Percentiles rank a stretch among this genome's conserved stretches.
These are phyloP conservation scores for Halictus quadricinctus DNA, from an alignment of 2,888 invertebrate species.

Conservation along the genomic window DNA sequence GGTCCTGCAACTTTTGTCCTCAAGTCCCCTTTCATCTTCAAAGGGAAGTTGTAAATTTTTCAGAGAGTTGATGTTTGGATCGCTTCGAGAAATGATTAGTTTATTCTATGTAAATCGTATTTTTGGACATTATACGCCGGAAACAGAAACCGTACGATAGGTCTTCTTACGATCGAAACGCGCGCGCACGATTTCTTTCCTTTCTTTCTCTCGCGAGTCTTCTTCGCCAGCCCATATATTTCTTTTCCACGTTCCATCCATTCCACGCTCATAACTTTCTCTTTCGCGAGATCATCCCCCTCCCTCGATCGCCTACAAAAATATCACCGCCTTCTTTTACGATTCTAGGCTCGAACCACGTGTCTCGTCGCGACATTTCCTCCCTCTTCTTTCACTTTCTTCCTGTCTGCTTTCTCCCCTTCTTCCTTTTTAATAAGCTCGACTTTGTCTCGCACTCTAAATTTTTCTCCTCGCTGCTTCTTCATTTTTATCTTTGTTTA, in stretches of 20 bases:
- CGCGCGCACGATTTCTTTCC: constrained; percentile 1
- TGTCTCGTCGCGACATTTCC: constrained; percentile 4
- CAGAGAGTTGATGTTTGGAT: neutral
- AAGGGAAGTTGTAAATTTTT: neutral
- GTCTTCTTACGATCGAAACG: constrained; percentile 44
- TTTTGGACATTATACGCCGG: constrained; percentile 12
- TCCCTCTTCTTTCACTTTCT: neutral
- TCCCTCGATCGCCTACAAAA: constrained; percentile 62
- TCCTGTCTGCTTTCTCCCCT: neutral
- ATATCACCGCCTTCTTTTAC: constrained; percentile 66
- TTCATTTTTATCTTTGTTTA: neutral
- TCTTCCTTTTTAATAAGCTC: neutral
- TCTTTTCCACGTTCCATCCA: constrained; percentile 23
- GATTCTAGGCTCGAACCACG: constrained; percentile 50
- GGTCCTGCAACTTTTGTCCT: neutral
- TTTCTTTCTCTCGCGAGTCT: constrained; percentile 19
- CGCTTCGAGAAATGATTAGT: neutral
- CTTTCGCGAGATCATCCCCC: neutral
- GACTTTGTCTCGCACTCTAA: neutral
- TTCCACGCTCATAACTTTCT: constrained; percentile 15
- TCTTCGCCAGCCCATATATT: constrained; percentile 28
- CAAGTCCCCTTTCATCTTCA: neutral
- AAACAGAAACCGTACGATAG: constrained; percentile 17
- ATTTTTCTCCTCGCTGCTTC: neutral
- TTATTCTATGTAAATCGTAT: neutral